Conservation (phyloP, 2,113 vertebrate species). For the Melospiza georgiana region DNA sequence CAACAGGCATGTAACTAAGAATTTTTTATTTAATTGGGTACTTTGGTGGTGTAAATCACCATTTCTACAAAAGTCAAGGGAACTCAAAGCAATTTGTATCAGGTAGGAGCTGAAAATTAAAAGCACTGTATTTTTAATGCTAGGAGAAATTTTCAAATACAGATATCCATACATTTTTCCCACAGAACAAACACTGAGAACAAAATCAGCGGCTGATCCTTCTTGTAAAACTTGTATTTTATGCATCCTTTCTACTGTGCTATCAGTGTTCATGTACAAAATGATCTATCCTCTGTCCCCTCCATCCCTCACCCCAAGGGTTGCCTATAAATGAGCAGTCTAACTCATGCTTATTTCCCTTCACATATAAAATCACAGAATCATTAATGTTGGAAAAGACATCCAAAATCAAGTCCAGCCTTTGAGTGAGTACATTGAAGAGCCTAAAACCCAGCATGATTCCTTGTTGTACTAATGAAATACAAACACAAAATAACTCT, state of each 20-base stretch:
- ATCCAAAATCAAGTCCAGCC: background rate
- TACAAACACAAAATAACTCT: background rate
- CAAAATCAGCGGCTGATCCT: background rate
- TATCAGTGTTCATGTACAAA: background rate
- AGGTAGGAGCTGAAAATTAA: background rate
- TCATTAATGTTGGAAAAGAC: background rate
- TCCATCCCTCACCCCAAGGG: fast-evolving
- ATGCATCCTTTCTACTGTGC: background rate
- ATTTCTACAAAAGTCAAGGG: background rate
- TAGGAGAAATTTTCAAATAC: background rate
- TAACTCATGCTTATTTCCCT: background rate
- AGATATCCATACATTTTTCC: background rate
- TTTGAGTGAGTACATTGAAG: background rate
- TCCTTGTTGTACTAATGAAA: background rate
- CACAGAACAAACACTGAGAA: background rate
- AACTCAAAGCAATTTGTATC: background rate
- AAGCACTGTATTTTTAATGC: background rate
- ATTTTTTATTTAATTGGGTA: background rate
- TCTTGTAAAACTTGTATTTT: background rate
- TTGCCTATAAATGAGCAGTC: background rate
- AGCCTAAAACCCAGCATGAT: background rate
- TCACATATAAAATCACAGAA: background rate
- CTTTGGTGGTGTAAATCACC: background rate
- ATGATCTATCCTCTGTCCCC: background rate
- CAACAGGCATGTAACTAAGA: background rate